Percentiles rank a stretch among this genome's conserved stretches.
Evolutionary conservation across 2,113 vertebrate species (phyloP).

Genomic region (Tragulus kanchil): DNA sequence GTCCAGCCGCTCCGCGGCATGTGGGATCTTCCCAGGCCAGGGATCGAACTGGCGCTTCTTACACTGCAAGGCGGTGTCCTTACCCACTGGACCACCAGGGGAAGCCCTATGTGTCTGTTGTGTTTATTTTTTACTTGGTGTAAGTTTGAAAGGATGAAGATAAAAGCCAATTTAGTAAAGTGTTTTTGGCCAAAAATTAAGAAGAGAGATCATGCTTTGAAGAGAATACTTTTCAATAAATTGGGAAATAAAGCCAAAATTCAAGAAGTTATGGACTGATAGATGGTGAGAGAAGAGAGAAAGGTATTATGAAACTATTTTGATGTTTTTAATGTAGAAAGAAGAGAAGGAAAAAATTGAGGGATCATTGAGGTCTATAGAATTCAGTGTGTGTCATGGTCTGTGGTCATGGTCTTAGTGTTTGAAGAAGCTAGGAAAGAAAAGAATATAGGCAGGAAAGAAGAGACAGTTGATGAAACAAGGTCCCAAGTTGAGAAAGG

Average conservation of each 20-base stretch:
- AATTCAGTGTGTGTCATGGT: background rate
- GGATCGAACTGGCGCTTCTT: too few relatives aligned
- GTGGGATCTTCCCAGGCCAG: too few relatives aligned
- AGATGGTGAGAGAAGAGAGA: background rate
- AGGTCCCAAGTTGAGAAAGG: background rate
- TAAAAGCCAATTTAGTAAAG: background rate
- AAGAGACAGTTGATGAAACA: background rate
- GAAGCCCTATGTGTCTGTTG: background rate
- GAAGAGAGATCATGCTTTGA: background rate
- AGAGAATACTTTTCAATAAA: background rate
- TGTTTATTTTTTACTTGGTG: background rate
- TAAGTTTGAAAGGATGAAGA: background rate
- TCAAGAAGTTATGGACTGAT: background rate
- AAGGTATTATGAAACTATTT: background rate
- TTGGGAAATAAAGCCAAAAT: background rate
- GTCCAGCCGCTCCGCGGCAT: too few relatives aligned
- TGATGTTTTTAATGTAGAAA: background rate
- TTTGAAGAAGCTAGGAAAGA: constrained; percentile 2
- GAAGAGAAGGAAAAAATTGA: background rate
- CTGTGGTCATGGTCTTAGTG: background rate
- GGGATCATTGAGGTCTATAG: background rate
- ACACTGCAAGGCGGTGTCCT: too few relatives aligned
- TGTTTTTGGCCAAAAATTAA: background rate
- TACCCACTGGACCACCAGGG: too few relatives aligned
- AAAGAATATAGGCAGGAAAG: background rate